phyloP scores from a whole-genome alignment of 2,797 vertebrate genomes.

The Gadopsis bispinosus region DNA sequence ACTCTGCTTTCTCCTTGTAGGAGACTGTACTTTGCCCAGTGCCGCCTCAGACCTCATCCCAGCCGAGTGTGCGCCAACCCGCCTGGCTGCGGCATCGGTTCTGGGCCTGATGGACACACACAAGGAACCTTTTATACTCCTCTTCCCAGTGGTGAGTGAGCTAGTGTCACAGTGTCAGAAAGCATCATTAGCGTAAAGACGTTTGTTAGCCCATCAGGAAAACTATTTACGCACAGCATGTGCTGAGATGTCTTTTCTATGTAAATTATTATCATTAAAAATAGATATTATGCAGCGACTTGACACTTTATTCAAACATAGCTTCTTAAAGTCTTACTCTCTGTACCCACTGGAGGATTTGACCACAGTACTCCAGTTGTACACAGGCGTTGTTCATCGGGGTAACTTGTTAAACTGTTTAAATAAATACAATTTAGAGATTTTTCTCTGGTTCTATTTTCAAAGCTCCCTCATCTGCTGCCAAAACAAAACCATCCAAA shows the following conservation, averaged over 20 bases:
- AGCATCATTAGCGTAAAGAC: constrained; percentile 28
- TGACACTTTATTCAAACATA: constrained; percentile 30
- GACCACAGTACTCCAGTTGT: constrained; percentile 24
- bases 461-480: constrained; percentile 77
- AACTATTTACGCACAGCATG: constrained; percentile 15
- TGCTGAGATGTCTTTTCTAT: constrained; percentile 24
- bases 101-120: constrained; percentile 90
- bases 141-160: constrained; percentile 74
- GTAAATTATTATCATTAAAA: constrained; percentile 27
- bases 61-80: constrained; percentile 90
- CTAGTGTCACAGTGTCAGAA: constrained; percentile 21
- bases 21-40: constrained; percentile 94
- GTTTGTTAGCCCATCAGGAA: constrained; percentile 30
- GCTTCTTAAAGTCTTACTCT: constrained; percentile 31
- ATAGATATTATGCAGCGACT: constrained; percentile 12
- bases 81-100: constrained; percentile 90
- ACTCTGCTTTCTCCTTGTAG: constrained; percentile 73
- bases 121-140: constrained; percentile 91
- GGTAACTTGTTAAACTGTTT: constrained; percentile 37
- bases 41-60: constrained; percentile 90
- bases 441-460: constrained; percentile 41
- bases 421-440: constrained; percentile 47
- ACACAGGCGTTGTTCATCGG: constrained; percentile 8
- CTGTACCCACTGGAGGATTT: constrained; percentile 29
- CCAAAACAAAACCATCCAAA: constrained; percentile 80